These are phyloP conservation scores for Calephelis perditalis DNA, from an alignment of 2,888 invertebrate genomes.

Conservation along the genomic window DNA sequence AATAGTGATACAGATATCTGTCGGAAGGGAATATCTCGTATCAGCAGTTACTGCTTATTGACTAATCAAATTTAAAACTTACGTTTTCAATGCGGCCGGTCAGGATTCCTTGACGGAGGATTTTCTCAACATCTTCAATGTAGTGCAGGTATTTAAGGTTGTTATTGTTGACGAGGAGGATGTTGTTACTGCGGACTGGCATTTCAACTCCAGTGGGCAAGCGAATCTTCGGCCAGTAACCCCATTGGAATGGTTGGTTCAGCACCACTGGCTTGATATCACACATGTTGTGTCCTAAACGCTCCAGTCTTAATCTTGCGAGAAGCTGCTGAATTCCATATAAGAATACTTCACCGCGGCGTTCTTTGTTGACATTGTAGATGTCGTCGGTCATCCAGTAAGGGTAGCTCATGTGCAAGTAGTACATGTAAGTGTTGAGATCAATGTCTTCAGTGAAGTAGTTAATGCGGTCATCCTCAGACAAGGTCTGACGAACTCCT, in stretches of 20 bases:
- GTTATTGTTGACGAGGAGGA: slow-evolving; percentile 41
- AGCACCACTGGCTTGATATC: slow-evolving; percentile 67
- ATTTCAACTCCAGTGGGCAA: slow-evolving; percentile 77
- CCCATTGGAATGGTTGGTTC: slow-evolving; percentile 57
- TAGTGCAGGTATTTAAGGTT: slow-evolving; percentile 48
- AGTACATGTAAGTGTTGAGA: slow-evolving; percentile 84
- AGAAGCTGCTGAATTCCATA: slow-evolving; percentile 81
- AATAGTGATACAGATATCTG: not conserved
- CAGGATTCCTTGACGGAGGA: slow-evolving; percentile 70
- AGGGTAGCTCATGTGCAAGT: slow-evolving; percentile 83
- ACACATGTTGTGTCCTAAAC: slow-evolving; percentile 68
- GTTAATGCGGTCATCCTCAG: slow-evolving; percentile 79
- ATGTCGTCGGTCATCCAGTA: slow-evolving; percentile 81
- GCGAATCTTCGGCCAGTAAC: slow-evolving; percentile 79
- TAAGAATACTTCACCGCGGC: slow-evolving; percentile 78
- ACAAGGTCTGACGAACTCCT: slow-evolving; percentile 74
- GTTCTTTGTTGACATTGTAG: slow-evolving; percentile 63
- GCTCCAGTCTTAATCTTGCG: slow-evolving; percentile 76
- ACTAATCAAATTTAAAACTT: slow-evolving; percentile 33
- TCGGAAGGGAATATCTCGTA: not conserved
- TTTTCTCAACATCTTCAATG: slow-evolving; percentile 65
- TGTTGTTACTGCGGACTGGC: slow-evolving; percentile 72
- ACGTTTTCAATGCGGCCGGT: slow-evolving; percentile 58
- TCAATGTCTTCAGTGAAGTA: slow-evolving; percentile 90
- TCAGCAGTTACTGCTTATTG: not conserved